Base-by-base conservation (phyloP, 2,797 vertebrate genomes). In the Squalus acanthias region DNA sequence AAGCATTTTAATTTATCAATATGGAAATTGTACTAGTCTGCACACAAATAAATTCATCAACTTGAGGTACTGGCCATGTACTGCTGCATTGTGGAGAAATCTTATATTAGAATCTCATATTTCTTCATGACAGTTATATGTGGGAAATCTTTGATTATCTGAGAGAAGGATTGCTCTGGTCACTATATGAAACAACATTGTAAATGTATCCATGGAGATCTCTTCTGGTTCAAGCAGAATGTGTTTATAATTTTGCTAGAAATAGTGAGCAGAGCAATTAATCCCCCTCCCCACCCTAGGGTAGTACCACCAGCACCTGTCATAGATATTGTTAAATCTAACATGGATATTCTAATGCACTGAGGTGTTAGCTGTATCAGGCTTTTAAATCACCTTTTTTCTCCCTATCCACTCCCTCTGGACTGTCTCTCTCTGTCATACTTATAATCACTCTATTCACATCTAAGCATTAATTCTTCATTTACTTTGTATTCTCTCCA, bases 221-320 rank as follows among this genome's bases (percentile, higher is more conserved):
- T 20, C 26, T 92, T 67, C 33, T 65, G 33, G 33, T 92, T 92
- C 89, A 92, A 67, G 7, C 89, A 67, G 57, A 92, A 39, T 92
- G 63, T 65, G 89, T 67, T 92, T 67, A n/a, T 92, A 92, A 92
- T 92, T 67, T 92, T n/a, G 15, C 89, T 92, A 39, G 63, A 65
- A 67, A 57, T 92, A 92, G 17, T n/a, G 29, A 15, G 17, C 63
- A 39, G 63, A 92, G 60, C 60, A 63, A 39, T 92, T 92, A 65
- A 92, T 20, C n/a, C 33, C 57, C 33, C 33, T 65, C 53, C 26
- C 22, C 79, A 17, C 13, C 63, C 63, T 15, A 92, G 60, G 17
- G 63, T 39, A 20, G 15, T 92, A 92, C n/a, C 89, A 92, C n/a
- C 76, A 39, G 5, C n/a, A 46, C 76, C 0, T 39, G n/a, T 39